Base-by-base conservation (phyloP, 2,888 invertebrate genomes). In the Agrochola circellaris region DNA sequence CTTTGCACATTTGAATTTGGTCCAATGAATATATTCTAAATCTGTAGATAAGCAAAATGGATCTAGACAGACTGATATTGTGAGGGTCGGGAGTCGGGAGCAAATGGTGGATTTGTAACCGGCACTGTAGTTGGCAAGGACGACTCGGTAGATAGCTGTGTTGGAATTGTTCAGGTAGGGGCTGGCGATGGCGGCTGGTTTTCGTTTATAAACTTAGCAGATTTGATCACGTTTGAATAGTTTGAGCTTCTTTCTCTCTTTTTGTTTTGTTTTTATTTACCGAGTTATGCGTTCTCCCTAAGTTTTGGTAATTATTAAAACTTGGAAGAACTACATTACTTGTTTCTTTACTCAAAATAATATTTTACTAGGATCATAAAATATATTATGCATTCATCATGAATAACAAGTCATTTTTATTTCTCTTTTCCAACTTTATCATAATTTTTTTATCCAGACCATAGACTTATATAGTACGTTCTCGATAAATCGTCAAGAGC, bases 11-110 rank as follows among this genome's bases (percentile, higher is more conserved):
- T 88, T 89, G 88, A 86, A 89, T 89, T 88, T 88, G 88, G 84
- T 87, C 83, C 87, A 88, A 88, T 88, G 88, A 88, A 88, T 88
- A 86, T 84, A 88, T 89, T 82, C 88, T 77, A 83, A 88, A 89
- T 89, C 86, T 87, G 83, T 84, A 88, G 88, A 88, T 88, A 88
- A 88, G 87, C 86, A 79, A 78, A 87, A 85, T 85, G 84, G 87
- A 84, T 86, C 86, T 84, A 78, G 81, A 77, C 85, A 77, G 87
- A 78, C 80, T 85, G 87, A 86, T 87, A 89, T 78, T 77, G 82
- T 77, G 77, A 71, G 84, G 84, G 81, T 88, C 77, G 83, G 74
- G 84, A 84, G 73, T 82, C 61, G 66, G 71, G 73, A 79, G 82
- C 71, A 75, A 77, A 81, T 74, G 77, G 77, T 69, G 77, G 80